Base-by-base conservation (phyloP, 2,113 vertebrate genomes). In the Brienomyrus longianalis region DNA sequence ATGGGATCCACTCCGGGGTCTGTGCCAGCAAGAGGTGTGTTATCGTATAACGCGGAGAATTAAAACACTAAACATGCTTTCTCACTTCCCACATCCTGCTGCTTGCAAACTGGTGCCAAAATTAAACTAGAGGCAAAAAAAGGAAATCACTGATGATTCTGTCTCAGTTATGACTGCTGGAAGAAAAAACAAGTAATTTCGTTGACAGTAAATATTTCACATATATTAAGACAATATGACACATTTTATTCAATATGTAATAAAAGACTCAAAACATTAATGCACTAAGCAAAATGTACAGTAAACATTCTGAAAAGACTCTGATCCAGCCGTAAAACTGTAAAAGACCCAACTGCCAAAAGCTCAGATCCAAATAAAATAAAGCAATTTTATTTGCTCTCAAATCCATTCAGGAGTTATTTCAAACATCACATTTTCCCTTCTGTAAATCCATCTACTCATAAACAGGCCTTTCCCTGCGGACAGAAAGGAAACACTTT, bases 401-500 rank as follows among this genome's bases (percentile, higher is more conserved):
- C 31, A 21, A 89, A 83, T 83, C 50, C 86, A 90, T 77, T 88
- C 50, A 83, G 8, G 3, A 15, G 39, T 80, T 51, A 83, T 56
- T 88, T 80, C 86, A 59, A 7, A 51, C 35, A 50, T 50, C 51
- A 21, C 27, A 83, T 17, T 52, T 77, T 56, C 83, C 51, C 35
- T 77, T 77, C 23, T 83, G 39, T 50, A 83, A 88, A 88, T 83
- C 90, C 51, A 80, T 90, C 88, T 59, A 31, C 35, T 45, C 80
- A 50, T 90, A 83, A 83, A 83, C 87, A 83, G 86, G 90, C 83
- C 90, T 90, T 10, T 83, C 47, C 70, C 50, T 9, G 48, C 47
- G 13, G 50, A 80, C 45, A 66, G 21, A 48, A 83, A 56, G 39
- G 48, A 56, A 83, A 54, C 31, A 45, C 50, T 62, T 59, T 43